Conservation (phyloP, 1,140 invertebrate genomes). For the Drepana arcuata region DNA sequence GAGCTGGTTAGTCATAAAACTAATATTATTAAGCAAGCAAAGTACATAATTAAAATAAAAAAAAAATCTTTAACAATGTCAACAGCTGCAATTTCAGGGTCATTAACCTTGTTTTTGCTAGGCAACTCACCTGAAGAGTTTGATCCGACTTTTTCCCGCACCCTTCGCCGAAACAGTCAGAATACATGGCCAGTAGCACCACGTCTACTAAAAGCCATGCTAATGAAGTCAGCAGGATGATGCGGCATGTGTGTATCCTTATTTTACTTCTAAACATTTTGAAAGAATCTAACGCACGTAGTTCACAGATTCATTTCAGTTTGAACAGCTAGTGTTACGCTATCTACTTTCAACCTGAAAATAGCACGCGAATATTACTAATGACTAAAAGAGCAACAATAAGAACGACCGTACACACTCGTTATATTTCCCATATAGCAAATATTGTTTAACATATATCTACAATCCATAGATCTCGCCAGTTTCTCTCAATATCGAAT, state of each 20-base stretch:
- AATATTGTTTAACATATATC: no score
- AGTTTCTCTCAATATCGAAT: no score
- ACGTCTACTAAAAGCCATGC: constrained; percentile 97
- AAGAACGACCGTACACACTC: constrained; percentile 4
- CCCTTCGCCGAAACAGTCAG: constrained; percentile 87
- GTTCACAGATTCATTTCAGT: constrained; percentile 62
- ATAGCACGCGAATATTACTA: constrained; percentile 24
- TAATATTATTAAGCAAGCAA: no score
- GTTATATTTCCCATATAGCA: no score
- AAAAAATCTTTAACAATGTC: no score
- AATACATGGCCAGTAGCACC: constrained; percentile 92
- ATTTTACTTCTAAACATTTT: constrained; percentile 90
- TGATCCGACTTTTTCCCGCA: constrained; percentile 73
- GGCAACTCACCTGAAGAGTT: no score
- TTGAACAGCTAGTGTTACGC: constrained; percentile 25
- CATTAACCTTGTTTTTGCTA: no score
- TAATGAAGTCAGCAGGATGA: constrained; percentile 93
- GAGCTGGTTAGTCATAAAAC: no score
- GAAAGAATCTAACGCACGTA: constrained; percentile 24
- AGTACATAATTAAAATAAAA: no score
- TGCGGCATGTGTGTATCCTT: constrained; percentile 93
- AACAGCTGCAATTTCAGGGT: no score
- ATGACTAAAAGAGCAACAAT: constrained; percentile 9
- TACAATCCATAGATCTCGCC: no score
- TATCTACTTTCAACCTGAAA: constrained; percentile 32